Evolutionary conservation across 2,797 vertebrate genomes (phyloP).

Genomic region (Nannoperca australis): DNA sequence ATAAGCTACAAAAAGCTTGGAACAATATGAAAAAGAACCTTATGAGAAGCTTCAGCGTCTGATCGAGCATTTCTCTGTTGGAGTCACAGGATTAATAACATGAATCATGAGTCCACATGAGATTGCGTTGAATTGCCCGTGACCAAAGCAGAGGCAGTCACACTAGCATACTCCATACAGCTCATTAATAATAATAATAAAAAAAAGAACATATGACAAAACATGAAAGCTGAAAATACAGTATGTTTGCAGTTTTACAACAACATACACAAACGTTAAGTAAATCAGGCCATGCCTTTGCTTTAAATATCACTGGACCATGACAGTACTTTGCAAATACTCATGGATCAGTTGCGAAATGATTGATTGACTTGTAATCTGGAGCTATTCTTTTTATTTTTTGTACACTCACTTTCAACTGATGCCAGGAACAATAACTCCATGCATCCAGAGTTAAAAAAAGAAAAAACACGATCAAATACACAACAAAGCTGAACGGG

Average conservation of each 20-base stretch:
- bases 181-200: slow-evolving; percentile 56
- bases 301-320: slow-evolving; percentile 56
- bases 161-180: slow-evolving; percentile 54
- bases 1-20: slow-evolving; percentile 79
- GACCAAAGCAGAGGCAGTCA: slow-evolving; percentile 56
- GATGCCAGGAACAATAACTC: slow-evolving; percentile 37
- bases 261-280: slow-evolving; percentile 66
- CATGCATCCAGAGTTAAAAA: slow-evolving; percentile 35
- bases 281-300: slow-evolving; percentile 52
- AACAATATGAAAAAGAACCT: slow-evolving; percentile 81
- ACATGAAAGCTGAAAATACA: slow-evolving; percentile 74
- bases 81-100: slow-evolving; percentile 71
- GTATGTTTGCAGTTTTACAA: slow-evolving; percentile 77
- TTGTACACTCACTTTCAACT: slow-evolving; percentile 30
- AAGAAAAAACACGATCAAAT: slow-evolving; percentile 21
- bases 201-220: slow-evolving; percentile 47
- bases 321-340: slow-evolving; percentile 45
- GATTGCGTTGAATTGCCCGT: slow-evolving; percentile 59
- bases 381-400: background rate
- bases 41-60: slow-evolving; percentile 68
- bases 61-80: slow-evolving; percentile 60
- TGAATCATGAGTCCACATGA: slow-evolving; percentile 56
- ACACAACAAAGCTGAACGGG: slow-evolving; percentile 38
- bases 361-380: slow-evolving; percentile 64
- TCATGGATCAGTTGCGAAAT: slow-evolving; percentile 58